Conservation (phyloP, 2,888 invertebrate genomes). For the Lycocerus yunnanus region DNA sequence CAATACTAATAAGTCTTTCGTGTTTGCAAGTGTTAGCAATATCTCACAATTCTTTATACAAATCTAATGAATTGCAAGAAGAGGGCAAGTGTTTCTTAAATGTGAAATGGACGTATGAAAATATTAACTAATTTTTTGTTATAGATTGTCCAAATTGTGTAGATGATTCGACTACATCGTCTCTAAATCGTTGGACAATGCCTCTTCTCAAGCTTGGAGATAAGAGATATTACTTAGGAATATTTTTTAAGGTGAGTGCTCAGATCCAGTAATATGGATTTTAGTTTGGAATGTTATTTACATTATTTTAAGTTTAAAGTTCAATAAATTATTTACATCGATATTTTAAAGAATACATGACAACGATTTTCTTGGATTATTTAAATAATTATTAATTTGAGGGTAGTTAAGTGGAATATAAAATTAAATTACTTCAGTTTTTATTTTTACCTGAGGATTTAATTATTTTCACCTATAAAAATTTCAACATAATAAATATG, state of each 20-base stretch:
- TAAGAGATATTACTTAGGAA: conserved; percentile 88
- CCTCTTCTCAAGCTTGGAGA: conserved; percentile 85
- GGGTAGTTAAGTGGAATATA: background rate
- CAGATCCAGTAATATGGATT: background rate
- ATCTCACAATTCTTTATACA: conserved; percentile 16
- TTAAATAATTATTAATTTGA: background rate
- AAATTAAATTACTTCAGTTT: background rate
- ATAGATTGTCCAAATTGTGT: conserved; percentile 83
- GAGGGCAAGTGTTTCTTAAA: conserved; percentile 23
- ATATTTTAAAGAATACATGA: background rate
- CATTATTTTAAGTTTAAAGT: too few relatives aligned
- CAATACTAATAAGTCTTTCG: conserved; percentile 7
- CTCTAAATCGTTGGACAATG: conserved; percentile 86
- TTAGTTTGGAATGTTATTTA: too few relatives aligned
- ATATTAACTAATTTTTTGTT: background rate
- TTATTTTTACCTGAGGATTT: background rate
- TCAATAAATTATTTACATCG: background rate
- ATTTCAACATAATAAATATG: background rate
- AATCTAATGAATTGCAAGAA: conserved; percentile 4
- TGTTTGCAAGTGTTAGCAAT: conserved; percentile 11
- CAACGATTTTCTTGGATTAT: background rate
- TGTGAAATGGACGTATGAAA: conserved; percentile 74
- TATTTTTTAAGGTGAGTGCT: conserved; percentile 85
- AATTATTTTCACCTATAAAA: background rate
- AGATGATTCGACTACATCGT: conserved; percentile 65